Evolutionary conservation across 2,113 vertebrate species (phyloP).

Genomic region (Nothoprocta pentlandii): DNA sequence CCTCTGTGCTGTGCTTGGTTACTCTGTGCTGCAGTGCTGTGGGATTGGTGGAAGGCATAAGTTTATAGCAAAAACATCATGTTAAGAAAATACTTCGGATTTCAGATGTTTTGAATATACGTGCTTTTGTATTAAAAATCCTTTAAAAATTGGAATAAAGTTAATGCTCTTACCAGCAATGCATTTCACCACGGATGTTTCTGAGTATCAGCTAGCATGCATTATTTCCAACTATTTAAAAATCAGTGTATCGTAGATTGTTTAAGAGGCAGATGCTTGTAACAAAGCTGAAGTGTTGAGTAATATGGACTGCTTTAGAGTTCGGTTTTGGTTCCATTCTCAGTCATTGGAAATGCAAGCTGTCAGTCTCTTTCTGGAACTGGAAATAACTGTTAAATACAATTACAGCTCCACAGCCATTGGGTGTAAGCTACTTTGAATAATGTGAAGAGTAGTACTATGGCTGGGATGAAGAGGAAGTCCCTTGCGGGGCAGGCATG

Average conservation of each 20-base stretch:
- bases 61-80: background rate
- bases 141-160: background rate
- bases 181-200: background rate
- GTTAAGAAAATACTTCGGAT: background rate
- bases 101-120: background rate
- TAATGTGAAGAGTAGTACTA: constrained; percentile 9
- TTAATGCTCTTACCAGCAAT: background rate
- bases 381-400: background rate
- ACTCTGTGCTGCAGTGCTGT: background rate
- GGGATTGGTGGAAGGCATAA: background rate
- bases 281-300: background rate
- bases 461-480: too few species aligned
- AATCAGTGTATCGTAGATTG: background rate
- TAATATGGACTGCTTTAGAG: accelerated
- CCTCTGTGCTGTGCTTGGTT: background rate
- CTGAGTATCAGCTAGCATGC: background rate
- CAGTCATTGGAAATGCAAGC: background rate
- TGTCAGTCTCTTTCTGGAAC: background rate
- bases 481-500: too few species aligned
- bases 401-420: constrained; percentile 6
- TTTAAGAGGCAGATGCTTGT: background rate
- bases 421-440: constrained; percentile 16
- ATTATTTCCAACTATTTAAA: background rate
- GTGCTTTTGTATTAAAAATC: background rate
- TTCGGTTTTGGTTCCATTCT: background rate